These are phyloP conservation scores for Uropsilus gracilis DNA, from an alignment of 2,113 vertebrate species.

Conservation along the genomic window DNA sequence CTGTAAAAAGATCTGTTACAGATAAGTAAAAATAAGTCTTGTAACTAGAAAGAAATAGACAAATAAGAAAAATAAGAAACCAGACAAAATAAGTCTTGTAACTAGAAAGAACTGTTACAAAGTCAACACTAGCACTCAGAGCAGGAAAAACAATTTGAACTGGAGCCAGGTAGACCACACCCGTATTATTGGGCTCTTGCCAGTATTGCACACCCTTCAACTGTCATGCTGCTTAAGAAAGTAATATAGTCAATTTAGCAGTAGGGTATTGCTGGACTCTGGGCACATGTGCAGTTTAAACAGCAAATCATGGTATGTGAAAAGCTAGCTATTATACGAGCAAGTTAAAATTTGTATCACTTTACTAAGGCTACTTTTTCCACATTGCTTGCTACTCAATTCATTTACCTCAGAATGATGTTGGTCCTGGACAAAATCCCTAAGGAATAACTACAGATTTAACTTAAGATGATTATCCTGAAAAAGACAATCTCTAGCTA, in stretches of 20 bases:
- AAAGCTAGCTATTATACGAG: slow-evolving; percentile 18
- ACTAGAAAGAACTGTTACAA: neutral
- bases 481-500: neutral
- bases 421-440: neutral
- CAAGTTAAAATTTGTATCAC: neutral
- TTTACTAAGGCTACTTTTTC: neutral
- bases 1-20: neutral
- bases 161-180: neutral
- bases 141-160: slow-evolving; percentile 5
- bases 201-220: neutral
- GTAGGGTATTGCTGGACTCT: slow-evolving; percentile 22
- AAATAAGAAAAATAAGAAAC: too few relatives aligned
- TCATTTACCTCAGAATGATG: neutral
- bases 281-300: slow-evolving; percentile 41
- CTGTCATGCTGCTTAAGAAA: neutral
- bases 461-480: neutral
- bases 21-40: neutral
- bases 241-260: slow-evolving; percentile 15
- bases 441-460: neutral
- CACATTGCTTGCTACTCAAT: neutral
- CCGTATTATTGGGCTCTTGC: neutral
- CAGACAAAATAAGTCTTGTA: neutral
- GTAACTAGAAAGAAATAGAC: neutral
- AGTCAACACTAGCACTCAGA: neutral
- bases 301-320: slow-evolving; percentile 24